Percentiles rank a stretch among this genome's conserved stretches.
Conservation (phyloP, 1,140 invertebrate species). For the Drosophila punjabiensis region DNA sequence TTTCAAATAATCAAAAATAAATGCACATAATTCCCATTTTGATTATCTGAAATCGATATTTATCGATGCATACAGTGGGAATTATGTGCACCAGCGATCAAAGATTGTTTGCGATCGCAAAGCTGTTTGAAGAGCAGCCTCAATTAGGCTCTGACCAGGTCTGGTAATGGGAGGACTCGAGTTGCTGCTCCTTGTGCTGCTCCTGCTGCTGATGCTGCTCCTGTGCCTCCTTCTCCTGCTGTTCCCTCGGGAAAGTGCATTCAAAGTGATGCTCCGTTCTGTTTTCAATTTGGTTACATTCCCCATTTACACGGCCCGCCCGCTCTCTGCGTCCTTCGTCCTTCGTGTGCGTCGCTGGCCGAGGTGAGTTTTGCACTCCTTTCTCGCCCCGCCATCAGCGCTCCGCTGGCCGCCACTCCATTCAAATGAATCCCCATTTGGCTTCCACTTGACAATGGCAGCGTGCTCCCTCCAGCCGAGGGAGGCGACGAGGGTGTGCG, state of each 20-base stretch:
- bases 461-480: slow-evolving; percentile 21
- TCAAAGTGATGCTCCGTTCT: slow-evolving; percentile 51
- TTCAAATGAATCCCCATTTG: slow-evolving; percentile 80
- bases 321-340: neutral
- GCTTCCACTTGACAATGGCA: slow-evolving; percentile 78
- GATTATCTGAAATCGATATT: neutral
- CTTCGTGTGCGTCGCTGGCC: neutral
- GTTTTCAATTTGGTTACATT: slow-evolving; percentile 77
- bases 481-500: neutral
- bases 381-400: slow-evolving; percentile 16
- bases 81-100: neutral
- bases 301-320: slow-evolving; percentile 46
- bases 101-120: slow-evolving; percentile 18
- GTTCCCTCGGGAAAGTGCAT: slow-evolving; percentile 39
- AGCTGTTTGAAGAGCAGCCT: slow-evolving; percentile 26
- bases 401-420: slow-evolving; percentile 55
- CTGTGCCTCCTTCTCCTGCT: neutral
- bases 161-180: slow-evolving; percentile 6
- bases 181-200: neutral
- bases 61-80: neutral
- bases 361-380: slow-evolving; percentile 7
- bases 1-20: neutral
- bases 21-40: no score
- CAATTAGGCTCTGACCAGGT: slow-evolving; percentile 24
- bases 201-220: neutral